Evolutionary conservation across 1,140 invertebrate genomes (phyloP).

Genomic region (Scaptomyza montana): DNA sequence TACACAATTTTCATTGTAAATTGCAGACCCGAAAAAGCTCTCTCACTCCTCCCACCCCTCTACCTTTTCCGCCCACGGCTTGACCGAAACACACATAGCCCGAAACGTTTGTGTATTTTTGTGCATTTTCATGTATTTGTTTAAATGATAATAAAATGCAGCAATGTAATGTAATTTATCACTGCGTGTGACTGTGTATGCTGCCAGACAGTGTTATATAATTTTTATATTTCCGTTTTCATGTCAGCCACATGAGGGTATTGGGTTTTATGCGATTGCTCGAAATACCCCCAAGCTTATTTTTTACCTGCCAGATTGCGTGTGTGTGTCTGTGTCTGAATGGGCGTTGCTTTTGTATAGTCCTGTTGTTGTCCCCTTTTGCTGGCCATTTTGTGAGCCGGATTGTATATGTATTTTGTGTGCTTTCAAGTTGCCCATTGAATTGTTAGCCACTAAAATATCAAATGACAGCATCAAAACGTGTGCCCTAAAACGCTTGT

Average conservation of each 20-base stretch:
- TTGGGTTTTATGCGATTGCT: constrained; percentile 33
- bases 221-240: constrained; percentile 60
- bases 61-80: constrained; percentile 1
- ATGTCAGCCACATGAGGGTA: constrained; percentile 13
- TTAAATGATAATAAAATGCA: constrained; percentile 76
- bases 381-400: constrained; percentile 31
- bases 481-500: constrained; percentile 30
- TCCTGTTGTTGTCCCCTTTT: constrained; percentile 24
- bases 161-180: constrained; percentile 64
- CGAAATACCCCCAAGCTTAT: constrained; percentile 15
- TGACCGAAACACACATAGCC: background rate
- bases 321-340: background rate
- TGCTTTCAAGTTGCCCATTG: constrained; percentile 42
- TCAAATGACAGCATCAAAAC: constrained; percentile 32
- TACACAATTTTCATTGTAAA: constrained; percentile 61
- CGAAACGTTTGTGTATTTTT: constrained; percentile 6
- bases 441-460: constrained; percentile 37
- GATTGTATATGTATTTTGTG: constrained; percentile 39
- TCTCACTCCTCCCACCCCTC: background rate
- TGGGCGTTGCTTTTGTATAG: constrained; percentile 14
- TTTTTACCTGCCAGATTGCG: constrained; percentile 40
- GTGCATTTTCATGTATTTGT: constrained; percentile 49
- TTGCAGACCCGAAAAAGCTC: constrained; percentile 15
- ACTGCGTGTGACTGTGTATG: constrained; percentile 23
- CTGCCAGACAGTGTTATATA: constrained; percentile 25